Conservation (phyloP, 2,888 invertebrate genomes). For the Nineta flava region DNA sequence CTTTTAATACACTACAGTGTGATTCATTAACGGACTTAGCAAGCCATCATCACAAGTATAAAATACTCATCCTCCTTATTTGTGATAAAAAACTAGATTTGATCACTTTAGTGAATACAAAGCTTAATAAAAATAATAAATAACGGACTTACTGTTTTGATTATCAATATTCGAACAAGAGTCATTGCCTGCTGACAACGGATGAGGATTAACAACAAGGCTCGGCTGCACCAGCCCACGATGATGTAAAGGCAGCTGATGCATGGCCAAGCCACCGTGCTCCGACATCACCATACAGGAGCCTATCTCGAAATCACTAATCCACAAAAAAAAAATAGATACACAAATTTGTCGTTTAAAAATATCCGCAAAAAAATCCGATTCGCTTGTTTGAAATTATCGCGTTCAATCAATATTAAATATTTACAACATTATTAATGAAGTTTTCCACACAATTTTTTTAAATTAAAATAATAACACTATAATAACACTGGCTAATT, state of each 20-base stretch:
- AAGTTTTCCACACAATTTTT: neutral
- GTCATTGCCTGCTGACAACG: constrained; percentile 19
- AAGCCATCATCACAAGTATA: too few relatives aligned
- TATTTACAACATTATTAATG: neutral
- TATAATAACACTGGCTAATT: too few relatives aligned
- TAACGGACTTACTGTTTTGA: constrained; percentile 27
- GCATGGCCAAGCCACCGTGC: constrained; percentile 48
- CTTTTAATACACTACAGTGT: too few relatives aligned
- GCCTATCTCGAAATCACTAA: neutral
- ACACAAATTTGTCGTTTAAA: neutral
- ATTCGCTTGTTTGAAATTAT: neutral
- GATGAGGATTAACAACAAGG: constrained; percentile 40
- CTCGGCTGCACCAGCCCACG: constrained; percentile 41
- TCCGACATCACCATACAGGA: constrained; percentile 42
- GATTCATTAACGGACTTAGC: too few relatives aligned
- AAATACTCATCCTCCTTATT: too few relatives aligned
- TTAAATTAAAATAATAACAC: neutral
- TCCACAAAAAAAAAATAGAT: neutral
- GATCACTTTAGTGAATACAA: too few relatives aligned
- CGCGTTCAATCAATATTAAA: neutral
- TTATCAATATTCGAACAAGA: constrained; percentile 19
- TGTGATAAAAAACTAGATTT: too few relatives aligned
- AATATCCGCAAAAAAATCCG: neutral
- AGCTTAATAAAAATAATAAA: too few relatives aligned
- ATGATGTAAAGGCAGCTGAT: constrained; percentile 41